These are phyloP conservation scores for Scaptomyza hsui DNA, from an alignment of 1,140 invertebrate species.

Conservation along the genomic window DNA sequence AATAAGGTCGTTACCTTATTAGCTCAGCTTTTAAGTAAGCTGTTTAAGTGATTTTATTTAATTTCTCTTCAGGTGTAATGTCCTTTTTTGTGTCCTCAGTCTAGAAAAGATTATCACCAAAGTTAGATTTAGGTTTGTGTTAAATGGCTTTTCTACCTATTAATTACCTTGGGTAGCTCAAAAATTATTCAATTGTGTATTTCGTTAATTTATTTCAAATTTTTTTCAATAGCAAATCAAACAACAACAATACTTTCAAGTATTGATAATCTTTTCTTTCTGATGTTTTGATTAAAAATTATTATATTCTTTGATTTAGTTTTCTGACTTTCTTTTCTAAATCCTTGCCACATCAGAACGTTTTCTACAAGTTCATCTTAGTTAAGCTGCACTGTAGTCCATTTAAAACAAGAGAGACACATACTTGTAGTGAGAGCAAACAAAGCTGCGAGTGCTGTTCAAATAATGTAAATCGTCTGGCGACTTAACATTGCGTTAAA, in stretches of 20 bases:
- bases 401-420: not conserved
- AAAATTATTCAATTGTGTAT: too few species aligned
- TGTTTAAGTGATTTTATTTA: not conserved
- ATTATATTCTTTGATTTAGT: too few species aligned
- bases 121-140: too few species aligned
- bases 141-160: too few species aligned
- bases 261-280: too few species aligned
- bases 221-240: not conserved
- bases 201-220: not conserved
- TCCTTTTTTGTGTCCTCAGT: too few species aligned
- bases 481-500: constrained; percentile 71
- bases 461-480: constrained; percentile 72
- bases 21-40: not conserved
- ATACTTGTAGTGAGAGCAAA: constrained; percentile 33
- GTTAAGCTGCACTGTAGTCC: constrained; percentile 18
- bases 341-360: not conserved
- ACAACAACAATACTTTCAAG: not conserved
- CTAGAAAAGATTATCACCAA: too few species aligned
- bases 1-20: too few species aligned
- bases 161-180: too few species aligned
- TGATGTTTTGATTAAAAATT: too few species aligned
- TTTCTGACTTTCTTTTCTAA: too few species aligned
- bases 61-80: not conserved
- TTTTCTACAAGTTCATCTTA: not conserved
- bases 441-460: constrained; percentile 67